Base-by-base conservation (phyloP, 2,888 invertebrate genomes). In the Aleiodes alternator region DNA sequence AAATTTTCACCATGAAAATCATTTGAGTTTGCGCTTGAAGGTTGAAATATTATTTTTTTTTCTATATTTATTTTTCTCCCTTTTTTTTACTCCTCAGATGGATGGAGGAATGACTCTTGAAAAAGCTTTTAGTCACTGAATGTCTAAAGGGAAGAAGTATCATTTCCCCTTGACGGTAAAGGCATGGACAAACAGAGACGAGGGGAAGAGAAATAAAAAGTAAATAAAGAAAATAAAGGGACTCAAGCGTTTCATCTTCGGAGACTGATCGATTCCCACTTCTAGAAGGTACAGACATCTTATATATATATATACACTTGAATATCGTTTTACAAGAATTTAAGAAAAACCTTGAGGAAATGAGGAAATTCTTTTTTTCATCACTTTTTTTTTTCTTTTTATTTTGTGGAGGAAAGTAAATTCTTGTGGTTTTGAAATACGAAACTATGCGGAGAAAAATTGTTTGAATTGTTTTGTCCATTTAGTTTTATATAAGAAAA, bases 91-190 rank as follows among this genome's bases (percentile, higher is more conserved):
- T 14, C 12, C 31, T 51, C 12, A 29, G 48, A 23, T 66, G 66
- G 29, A 50, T 66, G 50, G 29, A 66, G 50, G 23, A 29, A 50
- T 66, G 48, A 55, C 53, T 66, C 73, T 56, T 68, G 48, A 55
- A 11, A 68, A 66, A 34, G 48, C 66, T 66, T 64, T 73, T 66
- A 66, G 66, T 5, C 50, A 48, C 38, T 64, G 66, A 66, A 43
- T 34, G 66, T 12, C 23, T n/a, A 12, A 3, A 23, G 50, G 66
- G 66, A 50, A 66, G 66, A 34, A 34, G 34, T 66, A 66, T 66
- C 66, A 66, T 50, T 66, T 66, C 91, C 92, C 92, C 80, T 81
- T 75, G 75, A 76, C 77, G 79, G 34, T 76, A 80, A 56, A n/a
- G 29, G 64, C 16, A 48, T 79, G 81, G 77, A 80, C 81, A 76